A percentile compares a stretch with the other conserved stretches of the same genome.
Conservation (phyloP, 1,140 invertebrate species). For the Propsilocerus akamusi region DNA sequence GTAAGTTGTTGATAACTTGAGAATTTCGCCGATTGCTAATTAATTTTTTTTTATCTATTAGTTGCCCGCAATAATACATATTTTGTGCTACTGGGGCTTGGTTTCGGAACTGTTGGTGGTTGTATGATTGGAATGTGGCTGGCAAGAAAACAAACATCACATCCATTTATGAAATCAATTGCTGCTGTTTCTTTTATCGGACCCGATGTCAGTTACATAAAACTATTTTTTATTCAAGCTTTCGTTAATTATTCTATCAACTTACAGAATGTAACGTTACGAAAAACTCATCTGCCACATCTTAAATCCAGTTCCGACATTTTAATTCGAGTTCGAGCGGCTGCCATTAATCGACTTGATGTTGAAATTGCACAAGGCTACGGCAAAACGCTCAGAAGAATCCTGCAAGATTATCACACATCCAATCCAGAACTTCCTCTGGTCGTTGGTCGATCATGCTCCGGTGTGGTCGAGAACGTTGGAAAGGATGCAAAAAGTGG, state of each 20-base stretch:
- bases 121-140: slow-evolving; percentile 4
- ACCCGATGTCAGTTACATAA: neutral
- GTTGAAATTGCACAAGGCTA: slow-evolving; percentile 41
- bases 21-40: neutral
- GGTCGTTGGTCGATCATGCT: slow-evolving; percentile 45
- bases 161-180: slow-evolving; percentile 5
- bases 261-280: neutral
- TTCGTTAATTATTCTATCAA: neutral
- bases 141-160: neutral
- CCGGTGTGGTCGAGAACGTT: slow-evolving; percentile 43
- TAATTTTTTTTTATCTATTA: neutral
- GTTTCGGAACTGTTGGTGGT: neutral
- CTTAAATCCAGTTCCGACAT: slow-evolving; percentile 23
- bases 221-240: neutral
- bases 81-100: neutral
- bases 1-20: neutral
- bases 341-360: slow-evolving; percentile 42
- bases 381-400: slow-evolving; percentile 29
- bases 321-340: slow-evolving; percentile 43
- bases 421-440: slow-evolving; percentile 30
- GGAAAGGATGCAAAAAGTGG: slow-evolving; percentile 30
- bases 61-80: slow-evolving; percentile 4
- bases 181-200: neutral
- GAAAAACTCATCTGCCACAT: neutral
- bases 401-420: slow-evolving; percentile 7